phyloP scores from a whole-genome alignment of 2,113 vertebrate genomes.

The Xenopus tropicalis region UCB_Xtro_10.0 CM004447.2:130341001-130341500 shows the following conservation, averaged over 20 bases:
- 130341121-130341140: no score
- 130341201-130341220: slow-evolving; percentile 9
- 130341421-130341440: slow-evolving; percentile 59
- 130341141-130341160: no score
- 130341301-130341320: slow-evolving; percentile 72
- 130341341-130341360: slow-evolving; percentile 70
- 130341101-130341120: no score
- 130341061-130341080: no score
- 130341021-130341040: no score
- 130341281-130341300: slow-evolving; percentile 37
- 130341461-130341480: slow-evolving; percentile 65
- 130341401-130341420: slow-evolving; percentile 58
- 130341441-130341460: slow-evolving; percentile 66
- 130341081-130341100: no score
- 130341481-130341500: slow-evolving; percentile 65
- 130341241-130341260: slow-evolving; percentile 9
- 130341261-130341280: slow-evolving; percentile 12
- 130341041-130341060: no score
- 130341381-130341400: slow-evolving; percentile 74
- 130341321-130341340: slow-evolving; percentile 66
- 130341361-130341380: slow-evolving; percentile 67
- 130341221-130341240: slow-evolving; percentile 25
- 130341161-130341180: no score
- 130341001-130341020: no score
- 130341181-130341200: background rate